These are phyloP conservation scores for Conistra vaccinii DNA, from an alignment of 2,888 invertebrate species.

Conservation along the genomic window DNA sequence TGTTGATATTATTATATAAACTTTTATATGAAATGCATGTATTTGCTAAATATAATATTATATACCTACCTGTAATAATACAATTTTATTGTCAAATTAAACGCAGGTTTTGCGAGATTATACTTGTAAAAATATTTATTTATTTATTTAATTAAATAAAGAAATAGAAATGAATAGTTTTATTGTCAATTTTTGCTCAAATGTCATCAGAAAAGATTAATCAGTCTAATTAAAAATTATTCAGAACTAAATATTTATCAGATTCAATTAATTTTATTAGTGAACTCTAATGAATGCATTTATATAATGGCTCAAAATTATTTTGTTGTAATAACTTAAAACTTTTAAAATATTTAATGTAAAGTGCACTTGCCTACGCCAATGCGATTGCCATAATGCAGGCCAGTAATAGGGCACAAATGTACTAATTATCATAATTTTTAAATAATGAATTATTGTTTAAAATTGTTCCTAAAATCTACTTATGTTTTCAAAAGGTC, in stretches of 20 bases:
- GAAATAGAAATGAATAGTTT: slow-evolving; percentile 20
- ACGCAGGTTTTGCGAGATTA: slow-evolving; percentile 51
- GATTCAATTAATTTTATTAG: slow-evolving; percentile 35
- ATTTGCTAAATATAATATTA: slow-evolving; percentile 50
- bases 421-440: slow-evolving; percentile 17
- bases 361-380: slow-evolving; percentile 56
- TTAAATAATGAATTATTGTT: slow-evolving; percentile 36
- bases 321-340: slow-evolving; percentile 9
- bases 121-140: slow-evolving; percentile 24
- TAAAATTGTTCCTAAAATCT: slow-evolving; percentile 51
- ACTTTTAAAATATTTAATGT: slow-evolving; percentile 9
- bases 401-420: slow-evolving; percentile 41
- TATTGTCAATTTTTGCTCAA: slow-evolving; percentile 64
- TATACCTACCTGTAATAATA: slow-evolving; percentile 34
- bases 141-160: slow-evolving; percentile 40
- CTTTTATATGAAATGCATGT: slow-evolving; percentile 58
- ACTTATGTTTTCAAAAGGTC: slow-evolving; percentile 21
- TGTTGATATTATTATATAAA: slow-evolving; percentile 66
- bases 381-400: slow-evolving; percentile 53
- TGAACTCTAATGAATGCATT: slow-evolving; percentile 48
- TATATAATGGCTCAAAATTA: slow-evolving; percentile 41
- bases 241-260: slow-evolving; percentile 25
- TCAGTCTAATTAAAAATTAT: not conserved
- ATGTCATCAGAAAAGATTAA: slow-evolving; percentile 21
- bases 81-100: slow-evolving; percentile 32